phyloP scores from a whole-genome alignment of 2,797 vertebrate genomes.

The Gouania willdenowi region DNA sequence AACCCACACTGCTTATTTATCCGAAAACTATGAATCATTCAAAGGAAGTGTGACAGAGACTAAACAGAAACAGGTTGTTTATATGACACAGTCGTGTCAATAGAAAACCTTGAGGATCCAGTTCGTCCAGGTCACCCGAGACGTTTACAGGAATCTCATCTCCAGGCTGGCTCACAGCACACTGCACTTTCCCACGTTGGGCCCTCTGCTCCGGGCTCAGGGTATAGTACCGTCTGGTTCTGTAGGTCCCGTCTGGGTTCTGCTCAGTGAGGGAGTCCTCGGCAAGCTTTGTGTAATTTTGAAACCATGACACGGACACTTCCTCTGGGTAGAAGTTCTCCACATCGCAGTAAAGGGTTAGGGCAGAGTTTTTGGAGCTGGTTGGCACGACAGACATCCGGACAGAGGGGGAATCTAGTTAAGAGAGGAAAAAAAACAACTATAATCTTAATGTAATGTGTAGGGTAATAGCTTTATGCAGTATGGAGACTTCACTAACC shows the following conservation, averaged over 20 bases:
- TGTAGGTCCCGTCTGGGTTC: conserved; percentile 65
- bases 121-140: conserved; percentile 39
- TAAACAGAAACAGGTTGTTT: no score
- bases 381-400: conserved; percentile 48
- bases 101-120: conserved; percentile 51
- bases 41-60: no score
- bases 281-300: conserved; percentile 63
- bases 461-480: no score
- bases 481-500: no score
- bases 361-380: conserved; percentile 30
- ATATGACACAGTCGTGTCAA: neutral
- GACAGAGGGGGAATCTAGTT: conserved; percentile 64
- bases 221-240: conserved; percentile 64
- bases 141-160: conserved; percentile 48
- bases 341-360: conserved; percentile 74
- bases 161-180: conserved; percentile 76
- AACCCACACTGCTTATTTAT: no score
- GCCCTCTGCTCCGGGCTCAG: conserved; percentile 68
- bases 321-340: conserved; percentile 72
- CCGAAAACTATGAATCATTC: no score
- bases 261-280: conserved; percentile 29
- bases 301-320: conserved; percentile 69
- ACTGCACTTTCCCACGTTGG: conserved; percentile 74
- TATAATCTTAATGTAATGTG: no score
- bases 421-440: no score